These are phyloP conservation scores for Anguilla obscura DNA, from an alignment of 2,797 vertebrate genomes.

Conservation along the genomic window DNA sequence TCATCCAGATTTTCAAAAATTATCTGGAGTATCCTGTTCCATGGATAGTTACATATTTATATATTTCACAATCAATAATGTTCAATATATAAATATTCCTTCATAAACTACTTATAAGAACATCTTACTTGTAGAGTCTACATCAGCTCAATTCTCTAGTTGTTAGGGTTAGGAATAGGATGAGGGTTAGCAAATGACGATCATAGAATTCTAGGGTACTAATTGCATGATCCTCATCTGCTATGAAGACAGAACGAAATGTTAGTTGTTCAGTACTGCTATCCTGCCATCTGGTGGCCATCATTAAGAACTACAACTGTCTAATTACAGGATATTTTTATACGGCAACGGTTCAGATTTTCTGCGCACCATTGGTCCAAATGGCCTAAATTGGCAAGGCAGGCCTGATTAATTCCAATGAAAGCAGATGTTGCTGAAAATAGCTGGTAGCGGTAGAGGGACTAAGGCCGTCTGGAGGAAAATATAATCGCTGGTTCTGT, in stretches of 20 bases:
- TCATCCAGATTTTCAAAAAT: not conserved
- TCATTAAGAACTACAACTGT: not conserved
- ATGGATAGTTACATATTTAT: not conserved
- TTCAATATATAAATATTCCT: not conserved
- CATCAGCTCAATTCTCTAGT: not conserved
- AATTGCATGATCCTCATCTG: not conserved
- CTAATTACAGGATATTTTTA: not conserved
- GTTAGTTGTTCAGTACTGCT: not conserved
- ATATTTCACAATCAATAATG: not conserved
- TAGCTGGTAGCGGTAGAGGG: not conserved
- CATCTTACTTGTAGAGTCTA: not conserved
- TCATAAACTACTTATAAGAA: not conserved
- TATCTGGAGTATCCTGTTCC: not conserved
- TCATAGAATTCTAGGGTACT: not conserved
- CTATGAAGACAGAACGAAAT: not conserved
- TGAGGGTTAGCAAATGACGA: too few species aligned
- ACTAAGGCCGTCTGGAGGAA: not conserved
- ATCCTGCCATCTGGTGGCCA: constrained; percentile 27
- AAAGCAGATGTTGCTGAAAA: not conserved
- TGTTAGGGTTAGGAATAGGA: too few species aligned
- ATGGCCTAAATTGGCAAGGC: not conserved
- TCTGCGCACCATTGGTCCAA: not conserved
- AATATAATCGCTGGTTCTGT: not conserved
- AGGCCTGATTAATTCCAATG: constrained; percentile 1
- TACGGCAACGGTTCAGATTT: not conserved